A percentile compares a stretch with the other conserved stretches of the same genome.
Conservation (phyloP, 2,797 vertebrate species). For the Alectoris magna region DNA sequence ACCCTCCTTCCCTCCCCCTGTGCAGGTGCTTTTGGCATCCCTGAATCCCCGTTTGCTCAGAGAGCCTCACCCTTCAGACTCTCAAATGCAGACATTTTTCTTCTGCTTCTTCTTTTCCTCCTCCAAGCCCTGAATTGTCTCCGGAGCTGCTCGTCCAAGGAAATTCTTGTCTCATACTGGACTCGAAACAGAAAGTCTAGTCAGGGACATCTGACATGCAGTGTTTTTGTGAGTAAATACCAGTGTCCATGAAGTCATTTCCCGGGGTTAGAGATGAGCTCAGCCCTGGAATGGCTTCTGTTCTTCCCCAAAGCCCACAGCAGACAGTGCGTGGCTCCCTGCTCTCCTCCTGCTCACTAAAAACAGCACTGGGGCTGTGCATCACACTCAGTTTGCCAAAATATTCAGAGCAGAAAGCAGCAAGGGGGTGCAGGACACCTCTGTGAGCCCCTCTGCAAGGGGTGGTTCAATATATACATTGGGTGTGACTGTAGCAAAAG, state of each 20-base stretch:
- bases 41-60: background rate
- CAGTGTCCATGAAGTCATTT: conserved; percentile 78
- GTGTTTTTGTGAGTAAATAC: conserved; percentile 80
- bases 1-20: background rate
- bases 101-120: background rate
- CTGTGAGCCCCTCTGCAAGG: background rate
- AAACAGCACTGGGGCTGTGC: background rate
- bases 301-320: conserved; percentile 64
- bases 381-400: background rate
- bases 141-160: conserved; percentile 75
- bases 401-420: background rate
- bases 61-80: background rate
- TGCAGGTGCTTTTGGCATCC: background rate
- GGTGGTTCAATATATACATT: background rate
- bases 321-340: conserved; percentile 21
- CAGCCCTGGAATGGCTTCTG: conserved; percentile 55
- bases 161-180: conserved; percentile 82
- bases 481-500: background rate
- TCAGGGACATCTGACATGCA: conserved; percentile 73
- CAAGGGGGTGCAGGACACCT: background rate
- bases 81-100: background rate
- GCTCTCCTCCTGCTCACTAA: background rate
- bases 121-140: conserved; percentile 51
- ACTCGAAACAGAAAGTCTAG: conserved; percentile 78
- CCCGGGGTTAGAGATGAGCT: conserved; percentile 72